phyloP scores from a whole-genome alignment of 2,888 invertebrate genomes.

The Himalopsyche tibetana region DNA sequence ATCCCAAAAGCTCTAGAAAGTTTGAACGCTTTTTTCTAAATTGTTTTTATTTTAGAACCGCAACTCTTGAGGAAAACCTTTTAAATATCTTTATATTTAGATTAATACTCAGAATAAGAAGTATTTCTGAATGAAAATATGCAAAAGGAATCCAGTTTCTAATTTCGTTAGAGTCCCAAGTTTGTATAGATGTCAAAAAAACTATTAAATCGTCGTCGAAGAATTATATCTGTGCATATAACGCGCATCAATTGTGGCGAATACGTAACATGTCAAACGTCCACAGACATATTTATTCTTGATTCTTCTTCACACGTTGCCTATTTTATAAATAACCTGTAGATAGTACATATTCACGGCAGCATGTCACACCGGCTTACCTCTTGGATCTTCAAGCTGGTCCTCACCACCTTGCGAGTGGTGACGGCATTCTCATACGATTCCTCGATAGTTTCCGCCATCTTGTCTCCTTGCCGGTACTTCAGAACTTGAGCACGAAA shows the following conservation, averaged over 20 bases:
- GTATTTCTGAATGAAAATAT: slow-evolving; percentile 27
- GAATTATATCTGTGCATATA: background rate
- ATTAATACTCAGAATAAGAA: background rate
- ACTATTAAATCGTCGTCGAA: slow-evolving; percentile 9
- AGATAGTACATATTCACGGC: slow-evolving; percentile 27
- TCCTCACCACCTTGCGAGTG: slow-evolving; percentile 83
- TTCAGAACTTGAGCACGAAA: slow-evolving; percentile 50
- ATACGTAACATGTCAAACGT: slow-evolving; percentile 56
- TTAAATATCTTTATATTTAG: background rate
- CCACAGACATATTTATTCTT: slow-evolving; percentile 6
- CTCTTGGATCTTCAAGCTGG: slow-evolving; percentile 84
- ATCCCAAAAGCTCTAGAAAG: too few relatives aligned
- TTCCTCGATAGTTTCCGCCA: slow-evolving; percentile 85
- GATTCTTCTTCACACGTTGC: slow-evolving; percentile 30
- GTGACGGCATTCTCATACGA: slow-evolving; percentile 83
- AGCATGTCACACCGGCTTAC: slow-evolving; percentile 73
- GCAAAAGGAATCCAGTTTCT: background rate
- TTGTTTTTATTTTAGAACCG: too few relatives aligned
- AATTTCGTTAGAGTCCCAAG: background rate
- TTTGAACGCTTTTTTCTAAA: too few relatives aligned
- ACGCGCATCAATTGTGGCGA: slow-evolving; percentile 20
- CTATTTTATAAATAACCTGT: slow-evolving; percentile 49
- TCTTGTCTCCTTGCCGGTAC: slow-evolving; percentile 66
- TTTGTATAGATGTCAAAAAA: background rate
- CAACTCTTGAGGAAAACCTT: background rate